A percentile compares a stretch with the other conserved stretches of the same genome.
phyloP scores from a whole-genome alignment of 2,888 invertebrate species.

The Pachycephus smyrnensis region DNA sequence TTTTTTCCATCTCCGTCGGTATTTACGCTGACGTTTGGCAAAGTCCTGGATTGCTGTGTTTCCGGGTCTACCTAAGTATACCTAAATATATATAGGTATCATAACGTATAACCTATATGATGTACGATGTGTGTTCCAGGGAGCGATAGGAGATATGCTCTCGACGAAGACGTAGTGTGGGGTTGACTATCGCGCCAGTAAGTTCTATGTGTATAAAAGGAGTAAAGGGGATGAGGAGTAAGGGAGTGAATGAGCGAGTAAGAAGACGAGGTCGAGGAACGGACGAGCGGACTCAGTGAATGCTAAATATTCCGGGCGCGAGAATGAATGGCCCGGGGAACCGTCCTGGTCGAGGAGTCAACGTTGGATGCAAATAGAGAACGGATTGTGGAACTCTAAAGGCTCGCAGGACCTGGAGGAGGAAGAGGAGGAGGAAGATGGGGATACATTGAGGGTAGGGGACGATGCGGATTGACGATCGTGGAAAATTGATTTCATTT shows the following conservation, averaged over 20 bases:
- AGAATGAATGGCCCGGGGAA: background rate
- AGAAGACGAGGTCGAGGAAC: background rate
- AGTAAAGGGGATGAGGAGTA: background rate
- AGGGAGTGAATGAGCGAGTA: background rate
- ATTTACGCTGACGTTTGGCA: background rate
- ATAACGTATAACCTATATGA: background rate
- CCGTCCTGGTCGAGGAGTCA: background rate
- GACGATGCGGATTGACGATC: background rate
- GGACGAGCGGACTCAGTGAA: background rate
- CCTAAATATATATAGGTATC: background rate
- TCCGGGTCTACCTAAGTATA: background rate
- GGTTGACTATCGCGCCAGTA: conserved; percentile 35
- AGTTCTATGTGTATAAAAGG: conserved; percentile 15
- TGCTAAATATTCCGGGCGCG: background rate
- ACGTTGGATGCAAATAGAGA: background rate
- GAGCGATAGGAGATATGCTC: conserved; percentile 32
- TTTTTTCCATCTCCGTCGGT: background rate
- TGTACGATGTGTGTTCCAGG: background rate
- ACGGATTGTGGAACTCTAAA: background rate
- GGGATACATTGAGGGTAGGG: background rate
- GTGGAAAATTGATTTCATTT: background rate
- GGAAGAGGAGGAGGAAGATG: background rate
- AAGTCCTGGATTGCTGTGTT: background rate
- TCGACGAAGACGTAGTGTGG: conserved; percentile 31
- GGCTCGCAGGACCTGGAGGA: background rate